These are phyloP conservation scores for Bombus pyrosoma DNA, from an alignment of 1,140 invertebrate species.

Conservation along the genomic window DNA sequence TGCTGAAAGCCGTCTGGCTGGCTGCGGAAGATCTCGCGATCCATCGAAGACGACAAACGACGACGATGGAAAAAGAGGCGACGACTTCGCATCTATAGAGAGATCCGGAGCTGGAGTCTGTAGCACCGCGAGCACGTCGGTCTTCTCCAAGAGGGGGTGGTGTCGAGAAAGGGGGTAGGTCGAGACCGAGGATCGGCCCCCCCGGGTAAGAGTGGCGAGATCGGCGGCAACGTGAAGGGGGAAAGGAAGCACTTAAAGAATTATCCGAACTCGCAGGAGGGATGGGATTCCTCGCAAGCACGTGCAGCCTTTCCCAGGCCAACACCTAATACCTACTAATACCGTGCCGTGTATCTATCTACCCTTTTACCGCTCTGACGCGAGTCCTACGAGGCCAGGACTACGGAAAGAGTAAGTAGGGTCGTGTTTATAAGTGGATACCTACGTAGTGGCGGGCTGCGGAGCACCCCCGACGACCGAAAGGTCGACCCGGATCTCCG, in stretches of 20 bases:
- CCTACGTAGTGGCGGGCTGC: constrained; percentile 67
- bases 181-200: constrained; percentile 71
- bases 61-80: constrained; percentile 23
- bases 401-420: constrained; percentile 80
- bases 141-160: constrained; percentile 20
- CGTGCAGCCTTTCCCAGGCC: constrained; percentile 82
- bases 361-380: constrained; percentile 81
- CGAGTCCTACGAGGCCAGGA: constrained; percentile 78
- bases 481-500: constrained; percentile 50
- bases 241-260: constrained; percentile 83
- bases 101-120: constrained; percentile 58
- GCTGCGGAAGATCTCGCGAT: constrained; percentile 25
- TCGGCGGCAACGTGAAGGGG: constrained; percentile 57
- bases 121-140: constrained; percentile 73
- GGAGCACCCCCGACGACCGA: constrained; percentile 60
- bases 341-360: constrained; percentile 82
- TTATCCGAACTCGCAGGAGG: constrained; percentile 81
- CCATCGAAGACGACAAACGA: constrained; percentile 51
- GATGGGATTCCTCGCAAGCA: constrained; percentile 77
- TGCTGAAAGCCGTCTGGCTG: constrained; percentile 60
- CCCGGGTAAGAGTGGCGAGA: constrained; percentile 67
- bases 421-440: constrained; percentile 75
- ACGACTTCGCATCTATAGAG: constrained; percentile 32
- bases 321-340: constrained; percentile 83
- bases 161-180: constrained; percentile 27